Conservation (phyloP, 2,888 invertebrate genomes). For the Andrena fulva region DNA sequence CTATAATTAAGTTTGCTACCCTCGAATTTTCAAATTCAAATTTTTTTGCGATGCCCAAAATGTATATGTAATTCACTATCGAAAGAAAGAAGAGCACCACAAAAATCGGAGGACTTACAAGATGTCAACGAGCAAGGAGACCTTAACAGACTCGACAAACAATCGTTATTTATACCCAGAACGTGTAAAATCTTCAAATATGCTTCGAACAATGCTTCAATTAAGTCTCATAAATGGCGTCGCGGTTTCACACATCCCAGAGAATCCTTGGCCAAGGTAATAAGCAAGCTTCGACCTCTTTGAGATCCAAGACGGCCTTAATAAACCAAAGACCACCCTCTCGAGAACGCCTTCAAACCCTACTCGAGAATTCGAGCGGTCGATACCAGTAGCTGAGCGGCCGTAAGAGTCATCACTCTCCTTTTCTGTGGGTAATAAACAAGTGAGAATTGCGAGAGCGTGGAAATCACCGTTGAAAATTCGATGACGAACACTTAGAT, state of each 20-base stretch:
- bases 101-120: not conserved
- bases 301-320: conserved; percentile 57
- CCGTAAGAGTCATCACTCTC: conserved; percentile 35
- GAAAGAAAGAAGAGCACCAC: too few species aligned
- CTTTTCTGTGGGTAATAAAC: conserved; percentile 25
- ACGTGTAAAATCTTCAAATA: conserved; percentile 14
- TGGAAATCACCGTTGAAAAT: not conserved
- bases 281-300: conserved; percentile 64
- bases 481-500: not conserved
- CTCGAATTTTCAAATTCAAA: too few species aligned
- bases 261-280: conserved; percentile 49
- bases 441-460: not conserved
- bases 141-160: conserved; percentile 18
- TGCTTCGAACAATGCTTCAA: conserved; percentile 48
- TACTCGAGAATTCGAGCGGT: conserved; percentile 44
- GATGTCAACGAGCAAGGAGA: not conserved
- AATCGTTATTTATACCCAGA: not conserved
- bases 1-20: too few species aligned
- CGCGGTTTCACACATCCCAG: conserved; percentile 47
- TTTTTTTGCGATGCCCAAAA: too few species aligned
- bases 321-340: conserved; percentile 65
- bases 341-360: conserved; percentile 53
- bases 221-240: conserved; percentile 41
- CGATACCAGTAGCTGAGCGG: conserved; percentile 49
- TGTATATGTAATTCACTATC: too few species aligned